A percentile compares a stretch with the other conserved stretches of the same genome.
Evolutionary conservation across 2,888 invertebrate species (phyloP).

Genomic region (Synanthedon tipuliformis): DNA sequence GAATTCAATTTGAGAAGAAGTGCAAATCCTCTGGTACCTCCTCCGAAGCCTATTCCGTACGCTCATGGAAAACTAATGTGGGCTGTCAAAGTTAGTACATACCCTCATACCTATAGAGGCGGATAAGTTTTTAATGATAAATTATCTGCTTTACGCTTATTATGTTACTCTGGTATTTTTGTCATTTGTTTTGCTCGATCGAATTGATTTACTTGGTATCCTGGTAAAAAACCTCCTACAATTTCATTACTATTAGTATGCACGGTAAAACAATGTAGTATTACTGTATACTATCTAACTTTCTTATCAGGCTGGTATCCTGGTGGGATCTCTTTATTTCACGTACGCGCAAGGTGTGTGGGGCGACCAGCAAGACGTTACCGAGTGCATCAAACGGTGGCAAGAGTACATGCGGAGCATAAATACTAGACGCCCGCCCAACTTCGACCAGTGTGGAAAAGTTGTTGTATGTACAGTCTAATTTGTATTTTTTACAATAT

Average conservation of each 20-base stretch:
- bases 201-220: constrained; percentile 6
- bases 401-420: constrained; percentile 52
- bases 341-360: constrained; percentile 61
- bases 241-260: constrained; percentile 19
- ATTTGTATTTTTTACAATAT: constrained; percentile 1
- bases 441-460: constrained; percentile 48
- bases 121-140: background rate
- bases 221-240: constrained; percentile 27
- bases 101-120: background rate
- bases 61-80: constrained; percentile 55
- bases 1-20: constrained; percentile 37
- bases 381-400: constrained; percentile 55
- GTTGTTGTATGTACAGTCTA: constrained; percentile 41
- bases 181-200: constrained; percentile 14
- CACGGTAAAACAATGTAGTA: constrained; percentile 28
- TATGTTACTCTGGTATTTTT: constrained; percentile 14
- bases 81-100: constrained; percentile 43
- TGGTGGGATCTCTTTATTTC: constrained; percentile 53
- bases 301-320: constrained; percentile 47
- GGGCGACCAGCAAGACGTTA: constrained; percentile 55
- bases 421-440: constrained; percentile 50
- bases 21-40: constrained; percentile 18
- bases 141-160: constrained; percentile 3
- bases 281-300: constrained; percentile 7
- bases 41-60: constrained; percentile 27